Base-by-base conservation (phyloP, 2,888 invertebrate species). In the Aelia acuminata region DNA sequence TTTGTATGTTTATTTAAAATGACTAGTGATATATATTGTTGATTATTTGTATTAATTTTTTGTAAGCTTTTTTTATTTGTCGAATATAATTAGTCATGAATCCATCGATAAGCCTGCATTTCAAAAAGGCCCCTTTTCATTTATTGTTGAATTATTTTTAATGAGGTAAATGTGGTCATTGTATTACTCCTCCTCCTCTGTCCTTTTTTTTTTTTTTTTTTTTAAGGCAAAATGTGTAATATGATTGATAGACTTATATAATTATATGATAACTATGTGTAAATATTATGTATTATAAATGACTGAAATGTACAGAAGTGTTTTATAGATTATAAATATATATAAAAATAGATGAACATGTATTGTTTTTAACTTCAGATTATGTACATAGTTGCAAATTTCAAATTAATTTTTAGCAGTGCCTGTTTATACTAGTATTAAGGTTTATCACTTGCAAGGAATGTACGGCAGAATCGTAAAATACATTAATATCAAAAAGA, bases 281-380 rank as follows among this genome's bases (percentile, higher is more conserved):
- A 87, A n/a, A 80, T 84, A 87, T 87, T 87, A 84, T 87, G 87
- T 87, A 87, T 87, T 39, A 87, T 87, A 87, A 75, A 35, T 87
- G 87, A 87, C 87, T 87, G 87, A 87, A 84, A 50, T 87, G 87
- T 87, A 87, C 87, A 87, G 87, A 87, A 50, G 75, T 87, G 87
- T 87, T 87, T 87, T 87, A 84, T 87, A 87, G 87, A 75, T 43
- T 80, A 80, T 43, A 80, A 43, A 80, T 43, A 80, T 80, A 80
- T 80, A 80, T 80, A 80, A 43, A 43, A 80, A 80, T 80, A 80
- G 80, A 80, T 80, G 43, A 43, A 80, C 80, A 43, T 26, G 13
- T 49, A 84, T 39, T 87, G 87, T 53, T 87, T 43, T 87, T 87
- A 43, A 53, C 80, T 49, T 49, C 50, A 80, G 48, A 48, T 80